Evolutionary conservation across 2,113 vertebrate species (phyloP), one percentile per base, ranked within the genome.

Genomic region (Brachyhypopomus occidentalis): DNA sequence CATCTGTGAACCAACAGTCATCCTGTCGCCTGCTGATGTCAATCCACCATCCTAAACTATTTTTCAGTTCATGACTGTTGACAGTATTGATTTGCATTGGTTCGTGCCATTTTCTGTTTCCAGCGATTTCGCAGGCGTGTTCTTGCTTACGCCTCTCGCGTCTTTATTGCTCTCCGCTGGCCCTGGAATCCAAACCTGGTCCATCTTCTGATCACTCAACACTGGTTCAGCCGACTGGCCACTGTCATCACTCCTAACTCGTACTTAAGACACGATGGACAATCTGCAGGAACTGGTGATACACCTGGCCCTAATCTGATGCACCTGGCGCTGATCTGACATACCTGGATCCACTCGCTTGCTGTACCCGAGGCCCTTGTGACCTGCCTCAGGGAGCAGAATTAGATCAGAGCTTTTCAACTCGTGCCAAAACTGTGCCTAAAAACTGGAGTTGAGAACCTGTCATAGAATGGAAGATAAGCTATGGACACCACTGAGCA

Each of bases 1-100:
- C 25, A 36, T 38, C 14, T 34, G 6, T 55, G 34, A 1, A n/a
- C 6, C 41, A 56, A 19, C 27, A 77, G 5, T 14, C 9, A 1
- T 14, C 2, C 9, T 14, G 45, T 52, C 45, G 30, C 7, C 20
- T 64, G 3, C 22, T 19, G 2, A 30, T 36, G 8, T 6, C 64
- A 36, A 16, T 20, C 2, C 17, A 34, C 4, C 9, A 34, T 58
- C 25, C n/a, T 1, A 23, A 45, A n/a, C 52, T 9, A 6, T 59
- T 5, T 7, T n/a, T 11, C 38, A 60, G 34, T 71, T 79, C 52
- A 59, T 59, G n/a, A 38, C n/a, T 2, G 4, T 69, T 3, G 23
- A 79, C 56, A 79, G 66, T 72, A 59, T 79, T 79, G 34, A n/a
- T 20, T 70, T 34, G 6, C 70, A 60, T 59, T 23, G 27, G 14